phyloP scores from a whole-genome alignment of 2,888 invertebrate genomes.

The Pyrgus malvae region DNA sequence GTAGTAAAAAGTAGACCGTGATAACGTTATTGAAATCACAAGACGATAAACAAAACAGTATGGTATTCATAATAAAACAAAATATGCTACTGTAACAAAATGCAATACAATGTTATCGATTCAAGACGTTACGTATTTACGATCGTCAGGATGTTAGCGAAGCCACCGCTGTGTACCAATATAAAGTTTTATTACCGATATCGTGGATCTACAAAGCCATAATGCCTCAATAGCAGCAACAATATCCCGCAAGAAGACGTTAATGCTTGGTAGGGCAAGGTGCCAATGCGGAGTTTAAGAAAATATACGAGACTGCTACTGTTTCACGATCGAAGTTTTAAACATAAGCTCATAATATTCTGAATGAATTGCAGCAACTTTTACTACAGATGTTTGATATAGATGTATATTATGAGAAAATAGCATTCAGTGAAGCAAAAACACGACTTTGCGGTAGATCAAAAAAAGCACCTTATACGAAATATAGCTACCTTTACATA shows the following conservation, averaged over 20 bases:
- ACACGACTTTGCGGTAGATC: constrained; percentile 12
- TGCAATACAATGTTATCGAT: constrained; percentile 53
- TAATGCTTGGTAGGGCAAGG: constrained; percentile 51
- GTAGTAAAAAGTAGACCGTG: not conserved
- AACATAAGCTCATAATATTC: not conserved
- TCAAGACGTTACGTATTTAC: constrained; percentile 62
- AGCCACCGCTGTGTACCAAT: constrained; percentile 57
- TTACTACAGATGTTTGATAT: too few species aligned
- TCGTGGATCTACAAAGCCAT: constrained; percentile 57
- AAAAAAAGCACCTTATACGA: constrained; percentile 12
- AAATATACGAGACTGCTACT: constrained; percentile 36
- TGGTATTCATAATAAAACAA: constrained; percentile 17
- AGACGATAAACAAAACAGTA: constrained; percentile 8
- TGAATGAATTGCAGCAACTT: too few species aligned
- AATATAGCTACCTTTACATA: constrained; percentile 15
- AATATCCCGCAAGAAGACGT: constrained; percentile 61
- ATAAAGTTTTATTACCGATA: constrained; percentile 71
- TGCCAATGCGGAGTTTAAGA: constrained; percentile 55
- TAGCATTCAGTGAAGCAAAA: constrained; percentile 9
- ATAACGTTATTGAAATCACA: not conserved
- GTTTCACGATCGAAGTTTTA: constrained; percentile 27
- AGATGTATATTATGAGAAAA: too few species aligned
- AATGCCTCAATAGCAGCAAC: constrained; percentile 55
- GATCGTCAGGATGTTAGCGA: constrained; percentile 58
- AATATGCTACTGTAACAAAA: constrained; percentile 36